Base-by-base conservation (phyloP, 2,888 invertebrate species). In the Megaustenia siamemsis region DNA sequence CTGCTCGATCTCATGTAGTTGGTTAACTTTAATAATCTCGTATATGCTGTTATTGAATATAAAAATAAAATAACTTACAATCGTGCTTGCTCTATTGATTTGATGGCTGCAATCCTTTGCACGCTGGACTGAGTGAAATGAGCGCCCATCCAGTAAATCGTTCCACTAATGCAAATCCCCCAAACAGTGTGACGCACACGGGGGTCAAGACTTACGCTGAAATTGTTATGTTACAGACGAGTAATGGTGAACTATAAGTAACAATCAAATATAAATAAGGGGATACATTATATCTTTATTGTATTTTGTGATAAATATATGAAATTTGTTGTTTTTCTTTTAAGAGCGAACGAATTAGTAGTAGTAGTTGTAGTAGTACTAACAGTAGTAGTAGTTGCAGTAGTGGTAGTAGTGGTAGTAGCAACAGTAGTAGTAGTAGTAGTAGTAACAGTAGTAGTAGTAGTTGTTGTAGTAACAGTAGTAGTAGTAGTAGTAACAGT, bases 101-200 rank as follows among this genome's bases (percentile, higher is more conserved):
- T 87, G 81, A 89, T 88, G 0, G 90, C 87, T 5, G 84, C 87
- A 35, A 90, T 87, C 75, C 90, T 76, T 73, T 89, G 90, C 6
- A 89, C 86, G 12, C 88, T 87, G 12, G 89, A 88, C 81, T 90
- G 90, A 83, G 85, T 88, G 71, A 89, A 89, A 40, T 85, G 83
- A 79, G 86, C 87, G 24, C 88, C 84, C 15, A 87, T 35, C 89
- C 89, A 90, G 49, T 88, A 88, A 66, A 89, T 84, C 12, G 82
- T 28, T 3, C 86, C 87, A 10, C 88, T 89, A 81, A 89, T 66
- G 40, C 86, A 21, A 24, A 87, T 68, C 1, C 87, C 86, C 89
- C 89, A 89, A 0, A 90, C 63, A 2, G 88, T 88, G 79, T 89
- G 89, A 1, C 90, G 89, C 0, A 89, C 87, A 21, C 88, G 80